These are phyloP conservation scores for Bruchidius siliquastri DNA, from an alignment of 2,888 invertebrate species.

Conservation along the genomic window DNA sequence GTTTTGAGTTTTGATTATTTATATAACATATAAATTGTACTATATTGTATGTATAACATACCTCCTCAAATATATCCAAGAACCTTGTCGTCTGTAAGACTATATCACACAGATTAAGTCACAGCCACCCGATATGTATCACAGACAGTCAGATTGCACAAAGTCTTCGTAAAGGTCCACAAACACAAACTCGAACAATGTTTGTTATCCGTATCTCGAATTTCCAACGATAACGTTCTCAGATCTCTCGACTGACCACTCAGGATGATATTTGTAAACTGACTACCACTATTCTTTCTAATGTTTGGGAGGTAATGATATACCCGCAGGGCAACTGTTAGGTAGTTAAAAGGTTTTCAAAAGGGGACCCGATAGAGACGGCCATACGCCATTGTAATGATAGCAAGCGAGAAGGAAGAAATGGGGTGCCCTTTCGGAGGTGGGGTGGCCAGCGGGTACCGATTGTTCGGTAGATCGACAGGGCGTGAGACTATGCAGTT, in stretches of 20 bases:
- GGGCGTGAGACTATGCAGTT: constrained; percentile 41
- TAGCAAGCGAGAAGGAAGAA: background rate
- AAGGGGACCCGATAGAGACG: background rate
- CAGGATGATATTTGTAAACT: constrained; percentile 13
- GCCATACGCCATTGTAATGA: background rate
- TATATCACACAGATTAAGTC: background rate
- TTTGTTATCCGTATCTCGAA: background rate
- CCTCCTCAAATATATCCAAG: background rate
- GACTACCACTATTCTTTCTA: constrained; percentile 8
- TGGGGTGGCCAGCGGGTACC: constrained; percentile 14
- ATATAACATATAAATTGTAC: too few species aligned
- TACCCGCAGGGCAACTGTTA: background rate
- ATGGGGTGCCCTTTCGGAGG: constrained; percentile 3
- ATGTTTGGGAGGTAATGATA: constrained; percentile 1
- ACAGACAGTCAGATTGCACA: background rate
- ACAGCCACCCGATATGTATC: background rate
- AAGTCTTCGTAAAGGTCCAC: background rate
- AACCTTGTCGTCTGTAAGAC: background rate
- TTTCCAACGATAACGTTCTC: background rate
- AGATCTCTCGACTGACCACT: constrained; percentile 7
- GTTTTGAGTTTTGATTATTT: too few species aligned
- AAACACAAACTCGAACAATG: background rate
- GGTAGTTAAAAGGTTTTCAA: background rate
- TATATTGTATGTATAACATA: background rate
- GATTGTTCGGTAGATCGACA: constrained; percentile 25